Conservation (phyloP, 1,140 invertebrate species). For the Drosophila setifemur region DNA sequence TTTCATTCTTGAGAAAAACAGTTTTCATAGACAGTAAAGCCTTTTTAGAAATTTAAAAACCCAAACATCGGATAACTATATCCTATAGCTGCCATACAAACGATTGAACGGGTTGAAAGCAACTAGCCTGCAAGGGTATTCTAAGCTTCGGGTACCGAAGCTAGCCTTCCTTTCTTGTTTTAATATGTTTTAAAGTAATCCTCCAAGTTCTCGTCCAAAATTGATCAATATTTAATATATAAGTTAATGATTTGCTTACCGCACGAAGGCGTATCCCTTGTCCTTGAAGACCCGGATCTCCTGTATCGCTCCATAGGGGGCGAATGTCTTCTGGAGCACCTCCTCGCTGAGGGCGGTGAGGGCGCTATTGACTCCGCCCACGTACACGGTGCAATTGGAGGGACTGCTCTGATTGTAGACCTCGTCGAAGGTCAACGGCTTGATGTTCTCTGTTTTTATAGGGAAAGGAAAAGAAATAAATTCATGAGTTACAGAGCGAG, state of each 20-base stretch:
- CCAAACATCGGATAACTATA: too few species aligned
- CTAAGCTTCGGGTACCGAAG: too few species aligned
- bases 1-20: too few species aligned
- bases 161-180: too few species aligned
- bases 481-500: neutral
- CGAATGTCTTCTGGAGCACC: constrained; percentile 97
- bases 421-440: constrained; percentile 98
- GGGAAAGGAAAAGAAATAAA: neutral
- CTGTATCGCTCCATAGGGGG: constrained; percentile 96
- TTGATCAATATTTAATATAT: too few species aligned
- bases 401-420: constrained; percentile 99
- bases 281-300: constrained; percentile 99
- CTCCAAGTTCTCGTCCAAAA: too few species aligned
- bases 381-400: constrained; percentile 99
- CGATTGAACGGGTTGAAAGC: too few species aligned
- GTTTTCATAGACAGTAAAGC: too few species aligned
- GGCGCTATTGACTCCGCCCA: constrained; percentile 97
- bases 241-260: constrained; percentile 85
- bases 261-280: constrained; percentile 99
- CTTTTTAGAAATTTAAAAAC: too few species aligned
- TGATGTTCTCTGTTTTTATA: constrained; percentile 88
- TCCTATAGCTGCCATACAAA: too few species aligned
- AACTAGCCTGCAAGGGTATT: too few species aligned
- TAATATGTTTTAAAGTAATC: too few species aligned
- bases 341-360: constrained; percentile 96